Percentiles rank a stretch among this genome's conserved stretches.
phyloP scores from a whole-genome alignment of 1,140 invertebrate species.

The Polypedilum pembai region DNA sequence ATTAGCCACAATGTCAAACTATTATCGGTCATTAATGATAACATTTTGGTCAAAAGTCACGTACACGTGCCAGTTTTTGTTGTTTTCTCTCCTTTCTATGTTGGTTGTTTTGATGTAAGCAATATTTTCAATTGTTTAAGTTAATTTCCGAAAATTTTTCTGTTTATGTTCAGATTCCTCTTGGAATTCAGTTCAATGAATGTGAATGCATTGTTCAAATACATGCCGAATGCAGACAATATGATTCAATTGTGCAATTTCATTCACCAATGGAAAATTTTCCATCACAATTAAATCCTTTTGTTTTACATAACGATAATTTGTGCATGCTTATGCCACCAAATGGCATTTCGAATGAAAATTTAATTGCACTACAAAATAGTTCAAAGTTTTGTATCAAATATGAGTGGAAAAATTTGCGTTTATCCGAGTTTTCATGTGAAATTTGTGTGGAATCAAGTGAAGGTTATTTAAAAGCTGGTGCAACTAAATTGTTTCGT shows the following conservation, averaged over 20 bases:
- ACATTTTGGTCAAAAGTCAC: background rate
- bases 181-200: background rate
- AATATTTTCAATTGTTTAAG: background rate
- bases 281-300: slow-evolving; percentile 6
- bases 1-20: background rate
- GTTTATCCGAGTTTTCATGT: background rate
- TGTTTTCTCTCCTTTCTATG: background rate
- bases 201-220: background rate
- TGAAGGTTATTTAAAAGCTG: background rate
- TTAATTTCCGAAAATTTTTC: too few species aligned
- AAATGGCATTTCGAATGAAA: background rate
- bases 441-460: background rate
- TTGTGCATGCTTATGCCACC: background rate
- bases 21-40: background rate
- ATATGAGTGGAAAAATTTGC: background rate
- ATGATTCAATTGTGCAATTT: background rate
- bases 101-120: background rate
- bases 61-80: background rate
- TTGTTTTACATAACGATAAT: background rate
- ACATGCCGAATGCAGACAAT: background rate
- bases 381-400: background rate
- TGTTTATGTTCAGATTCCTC: background rate
- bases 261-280: background rate
- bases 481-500: background rate
- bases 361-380: background rate